Base-by-base conservation (phyloP, 2,797 vertebrate genomes). In the Enteromius fasciolatus region DNA sequence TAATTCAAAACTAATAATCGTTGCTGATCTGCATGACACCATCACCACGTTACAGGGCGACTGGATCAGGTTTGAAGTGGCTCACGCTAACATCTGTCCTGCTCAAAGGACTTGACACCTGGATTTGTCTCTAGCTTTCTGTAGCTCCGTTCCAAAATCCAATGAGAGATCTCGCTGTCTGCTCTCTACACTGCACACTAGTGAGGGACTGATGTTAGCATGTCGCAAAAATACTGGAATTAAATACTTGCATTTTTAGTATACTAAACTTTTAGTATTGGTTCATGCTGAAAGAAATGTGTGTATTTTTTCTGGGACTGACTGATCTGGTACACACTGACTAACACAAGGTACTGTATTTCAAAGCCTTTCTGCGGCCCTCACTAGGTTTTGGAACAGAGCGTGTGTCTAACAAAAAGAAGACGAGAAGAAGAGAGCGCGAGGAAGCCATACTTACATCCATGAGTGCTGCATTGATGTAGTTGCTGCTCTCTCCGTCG, bases 401-500 rank as follows among this genome's bases (percentile, higher is more conserved):
- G 68, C 48, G 25, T 31, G 90, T 92, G 91, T 91, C 90, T 92
- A 90, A 92, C 90, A 92, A 90, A 70, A 36, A 28, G 17, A 20
- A 59, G 41, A 67, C 36, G 41, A 48, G 61, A 28, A 17, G 28
- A 7, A 75, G 52, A 17, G 33, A 46, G 14, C 6, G 67, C 18
- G 52, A 68, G 78, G 76, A 46, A 64, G 63, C 67, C 90, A 93
- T 84, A 92, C 95, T 95, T 95, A 96, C 95, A 0, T 97, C 96
- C 95, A 97, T 95, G 89, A 97, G 96, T 46, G 96, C 96, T 81
- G 96, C 96, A 91, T 96, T 97, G 94, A 99, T 98, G 94, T 99
- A 99, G 95, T 99, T 99, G 93, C 97, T 99, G 93, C 98, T 99
- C 89, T 99, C 98, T 72, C 98, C 98, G 59, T 99, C 98, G 90